phyloP scores from a whole-genome alignment of 2,797 vertebrate species.

The Neosilurus hyrtlii region DNA sequence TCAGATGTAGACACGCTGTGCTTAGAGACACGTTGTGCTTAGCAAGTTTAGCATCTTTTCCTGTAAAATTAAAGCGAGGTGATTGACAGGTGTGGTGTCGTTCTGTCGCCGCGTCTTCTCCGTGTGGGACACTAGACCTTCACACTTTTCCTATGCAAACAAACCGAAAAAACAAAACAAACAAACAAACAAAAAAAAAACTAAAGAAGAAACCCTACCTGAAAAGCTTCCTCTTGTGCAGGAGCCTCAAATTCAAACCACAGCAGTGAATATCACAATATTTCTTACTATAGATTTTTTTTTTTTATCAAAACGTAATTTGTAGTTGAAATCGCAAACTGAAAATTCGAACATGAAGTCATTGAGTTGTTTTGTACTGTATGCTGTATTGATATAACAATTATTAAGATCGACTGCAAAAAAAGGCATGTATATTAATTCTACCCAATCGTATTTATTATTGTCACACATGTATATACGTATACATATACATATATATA shows the following conservation, averaged over 20 bases:
- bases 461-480: conserved; percentile 55
- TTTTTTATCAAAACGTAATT: conserved; percentile 44
- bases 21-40: not conserved
- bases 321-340: conserved; percentile 42
- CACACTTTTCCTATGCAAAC: conserved; percentile 71
- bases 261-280: conserved; percentile 19
- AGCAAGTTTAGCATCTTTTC: conserved; percentile 48
- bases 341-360: conserved; percentile 51
- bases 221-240: conserved; percentile 59
- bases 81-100: conserved; percentile 37
- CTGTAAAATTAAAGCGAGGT: conserved; percentile 59
- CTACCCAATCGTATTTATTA: conserved; percentile 74
- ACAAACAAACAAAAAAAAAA: conserved; percentile 50
- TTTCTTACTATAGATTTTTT: conserved; percentile 49
- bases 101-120: not conserved
- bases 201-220: conserved; percentile 56
- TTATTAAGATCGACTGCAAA: conserved; percentile 66
- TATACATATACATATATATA: not conserved
- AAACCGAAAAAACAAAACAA: conserved; percentile 55
- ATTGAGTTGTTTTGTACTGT: conserved; percentile 43
- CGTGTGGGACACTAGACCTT: conserved; percentile 50
- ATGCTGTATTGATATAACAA: conserved; percentile 59
- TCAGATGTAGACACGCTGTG: not conserved
- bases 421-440: conserved; percentile 61
- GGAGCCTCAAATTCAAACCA: conserved; percentile 52